phyloP scores from a whole-genome alignment of 2,113 vertebrate species.

The Mungos mungo region DNA sequence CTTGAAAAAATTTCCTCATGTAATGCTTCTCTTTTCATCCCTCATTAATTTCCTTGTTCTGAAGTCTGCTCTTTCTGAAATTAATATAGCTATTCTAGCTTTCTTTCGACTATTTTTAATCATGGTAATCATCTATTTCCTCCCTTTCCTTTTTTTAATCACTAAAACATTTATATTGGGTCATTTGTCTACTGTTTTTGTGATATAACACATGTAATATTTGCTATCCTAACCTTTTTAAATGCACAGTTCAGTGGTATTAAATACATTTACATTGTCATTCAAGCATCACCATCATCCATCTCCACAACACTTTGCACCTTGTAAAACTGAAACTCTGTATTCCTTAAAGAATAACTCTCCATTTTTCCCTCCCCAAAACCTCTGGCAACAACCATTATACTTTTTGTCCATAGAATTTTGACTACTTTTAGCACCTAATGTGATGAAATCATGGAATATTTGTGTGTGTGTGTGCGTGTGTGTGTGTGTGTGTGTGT shows the following conservation, averaged over 20 bases:
- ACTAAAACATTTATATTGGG: not conserved
- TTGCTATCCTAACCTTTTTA: not conserved
- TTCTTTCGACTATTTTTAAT: not conserved
- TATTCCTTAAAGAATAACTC: not conserved
- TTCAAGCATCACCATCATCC: not conserved
- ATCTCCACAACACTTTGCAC: not conserved
- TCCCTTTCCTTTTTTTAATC: not conserved
- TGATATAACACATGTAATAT: not conserved
- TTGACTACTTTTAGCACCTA: not conserved
- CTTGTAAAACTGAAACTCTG: not conserved
- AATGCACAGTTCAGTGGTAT: not conserved
- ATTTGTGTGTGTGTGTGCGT: not conserved
- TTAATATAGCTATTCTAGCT: not conserved
- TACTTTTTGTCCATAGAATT: not conserved
- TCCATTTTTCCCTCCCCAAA: not conserved
- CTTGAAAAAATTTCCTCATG: not conserved
- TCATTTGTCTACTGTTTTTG: not conserved
- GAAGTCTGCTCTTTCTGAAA: not conserved
- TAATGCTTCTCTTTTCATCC: not conserved
- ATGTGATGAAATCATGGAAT: not conserved
- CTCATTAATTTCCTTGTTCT: not conserved
- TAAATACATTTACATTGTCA: not conserved
- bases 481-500: not conserved
- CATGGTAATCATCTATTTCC: not conserved
- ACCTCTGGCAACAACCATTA: not conserved